A percentile compares a stretch with the other conserved stretches of the same genome.
phyloP scores from a whole-genome alignment of 2,113 vertebrate species.

The Alouatta palliata region DNA sequence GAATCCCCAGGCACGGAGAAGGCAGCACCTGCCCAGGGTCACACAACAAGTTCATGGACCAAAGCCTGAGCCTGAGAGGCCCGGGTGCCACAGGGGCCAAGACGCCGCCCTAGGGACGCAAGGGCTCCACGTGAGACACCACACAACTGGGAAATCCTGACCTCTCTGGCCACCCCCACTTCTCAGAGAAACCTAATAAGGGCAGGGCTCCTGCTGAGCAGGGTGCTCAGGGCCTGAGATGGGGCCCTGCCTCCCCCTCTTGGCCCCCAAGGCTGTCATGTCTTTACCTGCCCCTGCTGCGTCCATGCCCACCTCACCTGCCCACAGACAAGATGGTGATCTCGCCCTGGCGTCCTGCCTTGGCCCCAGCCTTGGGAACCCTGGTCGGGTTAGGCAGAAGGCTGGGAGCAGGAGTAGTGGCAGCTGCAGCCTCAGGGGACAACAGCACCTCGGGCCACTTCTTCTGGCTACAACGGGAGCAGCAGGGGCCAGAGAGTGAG shows the following conservation, averaged over 20 bases:
- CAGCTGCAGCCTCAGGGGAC: conserved; percentile 62
- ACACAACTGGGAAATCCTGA: background rate
- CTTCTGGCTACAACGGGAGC: conserved; percentile 93
- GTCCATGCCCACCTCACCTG: conserved; percentile 84
- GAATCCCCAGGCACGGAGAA: rapidly evolving
- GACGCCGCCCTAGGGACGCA: background rate
- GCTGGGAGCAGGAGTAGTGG: background rate
- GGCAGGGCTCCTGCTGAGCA: background rate
- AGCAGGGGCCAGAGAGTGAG: conserved; percentile 85
- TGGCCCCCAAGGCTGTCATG: rapidly evolving
- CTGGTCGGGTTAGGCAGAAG: conserved; percentile 60
- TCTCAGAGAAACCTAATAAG: background rate
- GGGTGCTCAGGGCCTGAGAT: background rate
- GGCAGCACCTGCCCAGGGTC: background rate
- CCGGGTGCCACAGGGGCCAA: background rate
- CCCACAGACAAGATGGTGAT: conserved; percentile 93
- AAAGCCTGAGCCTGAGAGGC: background rate
- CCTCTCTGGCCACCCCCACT: background rate
- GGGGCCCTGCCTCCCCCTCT: background rate
- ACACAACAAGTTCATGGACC: background rate
- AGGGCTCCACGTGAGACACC: background rate
- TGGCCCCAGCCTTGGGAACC: conserved; percentile 77
- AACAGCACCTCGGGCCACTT: conserved; percentile 93
- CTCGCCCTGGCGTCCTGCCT: conserved; percentile 85
- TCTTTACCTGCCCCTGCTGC: background rate